A percentile compares a stretch with the other conserved stretches of the same genome.
Conservation (phyloP, 1,140 invertebrate species). For the Rhyacophila brunnea region DNA sequence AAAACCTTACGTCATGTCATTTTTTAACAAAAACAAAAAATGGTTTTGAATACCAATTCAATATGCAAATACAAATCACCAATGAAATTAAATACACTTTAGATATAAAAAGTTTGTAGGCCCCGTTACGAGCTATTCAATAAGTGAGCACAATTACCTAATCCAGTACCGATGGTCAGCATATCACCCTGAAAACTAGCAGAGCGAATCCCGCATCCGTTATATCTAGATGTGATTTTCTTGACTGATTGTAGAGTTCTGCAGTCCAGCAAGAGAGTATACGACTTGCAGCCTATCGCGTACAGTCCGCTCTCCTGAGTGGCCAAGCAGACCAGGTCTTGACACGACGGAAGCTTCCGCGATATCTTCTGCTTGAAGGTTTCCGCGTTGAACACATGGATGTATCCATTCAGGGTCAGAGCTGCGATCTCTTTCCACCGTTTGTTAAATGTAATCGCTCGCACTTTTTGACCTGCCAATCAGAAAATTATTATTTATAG, state of each 20-base stretch:
- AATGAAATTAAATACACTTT: too few species aligned
- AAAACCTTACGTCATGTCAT: too few species aligned
- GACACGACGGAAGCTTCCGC: conserved; percentile 80
- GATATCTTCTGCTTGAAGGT: conserved; percentile 83
- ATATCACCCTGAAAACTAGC: conserved; percentile 87
- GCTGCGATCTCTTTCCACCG: conserved; percentile 85
- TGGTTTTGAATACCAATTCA: too few species aligned
- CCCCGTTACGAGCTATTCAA: too few species aligned
- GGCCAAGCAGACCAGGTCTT: conserved; percentile 92
- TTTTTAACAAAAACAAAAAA: too few species aligned
- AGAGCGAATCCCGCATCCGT: conserved; percentile 84
- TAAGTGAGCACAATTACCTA: conserved; percentile 51
- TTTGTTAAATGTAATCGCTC: conserved; percentile 86
- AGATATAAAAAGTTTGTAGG: too few species aligned
- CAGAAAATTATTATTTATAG: too few species aligned
- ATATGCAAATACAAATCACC: too few species aligned
- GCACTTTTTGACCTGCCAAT: conserved; percentile 77
- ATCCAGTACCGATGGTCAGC: conserved; percentile 89
- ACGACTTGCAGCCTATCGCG: conserved; percentile 90
- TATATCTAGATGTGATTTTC: conserved; percentile 72
- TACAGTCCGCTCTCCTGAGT: conserved; percentile 76
- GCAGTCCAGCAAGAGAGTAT: conserved; percentile 86
- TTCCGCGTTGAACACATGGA: conserved; percentile 89
- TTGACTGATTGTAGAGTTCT: conserved; percentile 76
- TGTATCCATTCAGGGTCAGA: conserved; percentile 90